Conservation (phyloP, 2,797 vertebrate species). For the Peromyscus attwateri region DNA sequence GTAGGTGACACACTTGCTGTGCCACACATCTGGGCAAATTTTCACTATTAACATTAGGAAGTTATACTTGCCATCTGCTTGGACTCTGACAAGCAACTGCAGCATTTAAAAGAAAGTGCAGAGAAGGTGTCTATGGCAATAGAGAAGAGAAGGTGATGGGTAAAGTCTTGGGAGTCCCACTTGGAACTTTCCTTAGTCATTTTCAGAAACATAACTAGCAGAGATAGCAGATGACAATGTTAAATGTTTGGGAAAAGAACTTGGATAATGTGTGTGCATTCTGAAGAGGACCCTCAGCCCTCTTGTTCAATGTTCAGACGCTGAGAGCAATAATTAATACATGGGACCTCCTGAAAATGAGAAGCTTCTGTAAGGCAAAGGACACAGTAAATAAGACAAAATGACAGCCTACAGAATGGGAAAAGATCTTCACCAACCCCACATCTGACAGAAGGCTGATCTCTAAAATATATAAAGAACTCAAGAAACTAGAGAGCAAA, state of each 20-base stretch:
- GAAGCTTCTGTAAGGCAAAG: no score
- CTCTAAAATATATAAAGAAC: no score
- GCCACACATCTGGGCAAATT: neutral
- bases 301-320: neutral
- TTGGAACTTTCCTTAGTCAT: no score
- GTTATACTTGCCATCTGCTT: neutral
- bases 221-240: neutral
- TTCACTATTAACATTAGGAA: neutral
- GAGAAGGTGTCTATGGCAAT: accelerated
- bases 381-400: no score
- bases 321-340: no score
- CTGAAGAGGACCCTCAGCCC: neutral
- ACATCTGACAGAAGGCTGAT: no score
- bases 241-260: neutral
- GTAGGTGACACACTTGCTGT: neutral
- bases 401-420: no score
- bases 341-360: no score
- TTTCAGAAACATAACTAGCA: neutral
- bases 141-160: neutral
- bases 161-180: neutral
- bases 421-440: no score
- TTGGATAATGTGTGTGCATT: neutral
- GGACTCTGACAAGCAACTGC: no score
- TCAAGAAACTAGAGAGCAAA: no score
- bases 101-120: neutral